Conservation (phyloP, 64 coral and sea anemone genomes). For the Exaiptasia diaphana region DNA sequence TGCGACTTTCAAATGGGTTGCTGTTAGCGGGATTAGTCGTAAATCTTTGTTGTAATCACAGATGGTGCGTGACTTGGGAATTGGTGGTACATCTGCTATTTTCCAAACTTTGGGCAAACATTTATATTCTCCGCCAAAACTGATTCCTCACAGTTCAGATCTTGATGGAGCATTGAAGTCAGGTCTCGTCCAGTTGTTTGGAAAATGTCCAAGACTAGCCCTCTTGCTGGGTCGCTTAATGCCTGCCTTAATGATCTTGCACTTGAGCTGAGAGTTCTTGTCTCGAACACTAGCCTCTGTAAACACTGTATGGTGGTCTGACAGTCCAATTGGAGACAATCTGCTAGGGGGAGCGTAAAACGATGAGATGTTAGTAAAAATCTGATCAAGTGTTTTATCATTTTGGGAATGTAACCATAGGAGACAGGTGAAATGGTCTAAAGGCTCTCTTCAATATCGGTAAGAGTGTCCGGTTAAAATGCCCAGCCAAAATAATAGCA, state of each 20-base stretch:
- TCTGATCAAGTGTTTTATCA: conserved; percentile 23
- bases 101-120: conserved; percentile 26
- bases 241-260: conserved; percentile 8
- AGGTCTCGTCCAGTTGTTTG: neutral
- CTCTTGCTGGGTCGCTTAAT: conserved; percentile 27
- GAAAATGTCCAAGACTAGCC: conserved; percentile 16
- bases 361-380: conserved; percentile 29
- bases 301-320: conserved; percentile 18
- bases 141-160: neutral
- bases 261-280: neutral
- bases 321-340: conserved; percentile 10
- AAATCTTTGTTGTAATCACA: conserved; percentile 7
- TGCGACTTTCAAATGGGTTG: neutral
- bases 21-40: neutral
- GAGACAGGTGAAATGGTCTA: neutral
- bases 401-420: neutral
- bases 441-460: neutral
- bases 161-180: neutral
- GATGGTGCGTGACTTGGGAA: neutral
- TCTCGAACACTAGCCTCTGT: neutral
- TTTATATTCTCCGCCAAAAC: neutral
- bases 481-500: conserved; percentile 10
- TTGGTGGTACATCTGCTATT: neutral
- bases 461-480: conserved; percentile 27
- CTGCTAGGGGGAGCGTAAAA: neutral